Conservation (phyloP, 2,113 vertebrate species). For the Cercocebus atys region DNA sequence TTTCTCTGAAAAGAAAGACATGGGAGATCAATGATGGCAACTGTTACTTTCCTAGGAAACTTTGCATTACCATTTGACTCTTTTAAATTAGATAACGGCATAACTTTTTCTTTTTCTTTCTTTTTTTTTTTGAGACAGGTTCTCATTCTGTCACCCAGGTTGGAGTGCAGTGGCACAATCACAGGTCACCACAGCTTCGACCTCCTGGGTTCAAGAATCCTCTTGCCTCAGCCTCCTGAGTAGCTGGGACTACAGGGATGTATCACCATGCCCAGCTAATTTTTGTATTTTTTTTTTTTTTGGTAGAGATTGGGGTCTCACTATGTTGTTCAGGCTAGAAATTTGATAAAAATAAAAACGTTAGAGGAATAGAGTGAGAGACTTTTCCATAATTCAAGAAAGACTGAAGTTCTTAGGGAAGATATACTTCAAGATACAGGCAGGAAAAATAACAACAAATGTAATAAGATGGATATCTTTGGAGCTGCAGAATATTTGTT, state of each 20-base stretch:
- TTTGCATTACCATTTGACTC: neutral
- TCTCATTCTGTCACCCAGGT: no score
- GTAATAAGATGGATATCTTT: neutral
- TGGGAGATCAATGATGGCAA: neutral
- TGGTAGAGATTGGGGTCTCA: no score
- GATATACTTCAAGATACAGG: neutral
- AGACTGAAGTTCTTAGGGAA: neutral
- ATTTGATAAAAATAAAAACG: constrained; percentile 32
- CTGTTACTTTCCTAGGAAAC: neutral
- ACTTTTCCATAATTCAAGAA: neutral
- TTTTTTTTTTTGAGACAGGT: no score
- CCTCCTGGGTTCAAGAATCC: no score
- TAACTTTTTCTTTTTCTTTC: neutral
- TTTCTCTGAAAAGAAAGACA: neutral
- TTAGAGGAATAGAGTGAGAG: neutral
- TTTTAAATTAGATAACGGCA: neutral
- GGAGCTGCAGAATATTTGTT: neutral
- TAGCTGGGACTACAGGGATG: no score
- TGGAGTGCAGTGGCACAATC: no score
- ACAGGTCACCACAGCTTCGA: no score
- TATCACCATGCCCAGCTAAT: no score
- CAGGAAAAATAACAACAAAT: constrained; percentile 6
- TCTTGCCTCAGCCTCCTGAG: no score
- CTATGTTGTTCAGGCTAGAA: no score
- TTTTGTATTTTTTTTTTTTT: no score